phyloP scores from a whole-genome alignment of 2,888 invertebrate species.

The Therioaphis trifolii region DNA sequence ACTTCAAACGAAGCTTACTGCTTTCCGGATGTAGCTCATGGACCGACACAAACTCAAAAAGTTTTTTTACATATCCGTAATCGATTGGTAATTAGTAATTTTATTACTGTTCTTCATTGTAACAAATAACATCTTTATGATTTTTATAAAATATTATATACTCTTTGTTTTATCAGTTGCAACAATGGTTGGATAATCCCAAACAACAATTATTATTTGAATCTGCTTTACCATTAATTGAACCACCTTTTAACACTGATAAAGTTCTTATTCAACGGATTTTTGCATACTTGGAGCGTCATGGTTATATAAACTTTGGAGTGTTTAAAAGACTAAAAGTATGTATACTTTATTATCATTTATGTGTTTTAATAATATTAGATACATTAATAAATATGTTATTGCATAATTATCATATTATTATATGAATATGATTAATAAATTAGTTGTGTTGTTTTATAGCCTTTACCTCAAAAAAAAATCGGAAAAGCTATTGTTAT shows the following conservation, averaged over 20 bases:
- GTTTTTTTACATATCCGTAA: slow-evolving; percentile 93
- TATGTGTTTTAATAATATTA: no score
- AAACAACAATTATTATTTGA: slow-evolving; percentile 90
- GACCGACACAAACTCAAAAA: slow-evolving; percentile 84
- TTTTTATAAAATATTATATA: slow-evolving; percentile 37
- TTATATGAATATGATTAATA: background rate
- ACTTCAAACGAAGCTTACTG: slow-evolving; percentile 92
- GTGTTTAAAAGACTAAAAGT: slow-evolving; percentile 89
- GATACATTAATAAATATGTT: background rate
- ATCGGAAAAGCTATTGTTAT: slow-evolving; percentile 74
- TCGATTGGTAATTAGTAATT: slow-evolving; percentile 74
- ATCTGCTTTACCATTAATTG: slow-evolving; percentile 81
- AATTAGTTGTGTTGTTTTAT: slow-evolving; percentile 4
- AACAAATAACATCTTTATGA: background rate
- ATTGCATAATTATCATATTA: background rate
- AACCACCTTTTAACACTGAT: slow-evolving; percentile 93
- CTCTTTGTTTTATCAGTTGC: slow-evolving; percentile 72
- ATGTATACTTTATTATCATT: slow-evolving; percentile 68
- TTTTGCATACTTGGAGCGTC: slow-evolving; percentile 91
- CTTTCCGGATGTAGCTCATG: slow-evolving; percentile 90
- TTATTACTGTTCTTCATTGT: background rate
- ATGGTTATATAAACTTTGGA: slow-evolving; percentile 98
- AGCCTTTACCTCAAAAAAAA: slow-evolving; percentile 70
- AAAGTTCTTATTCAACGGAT: slow-evolving; percentile 83
- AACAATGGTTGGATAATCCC: slow-evolving; percentile 96